Percentiles rank a stretch among this genome's conserved stretches.
Conservation (phyloP, 1,140 invertebrate genomes). For the Cydia pomonella region DNA sequence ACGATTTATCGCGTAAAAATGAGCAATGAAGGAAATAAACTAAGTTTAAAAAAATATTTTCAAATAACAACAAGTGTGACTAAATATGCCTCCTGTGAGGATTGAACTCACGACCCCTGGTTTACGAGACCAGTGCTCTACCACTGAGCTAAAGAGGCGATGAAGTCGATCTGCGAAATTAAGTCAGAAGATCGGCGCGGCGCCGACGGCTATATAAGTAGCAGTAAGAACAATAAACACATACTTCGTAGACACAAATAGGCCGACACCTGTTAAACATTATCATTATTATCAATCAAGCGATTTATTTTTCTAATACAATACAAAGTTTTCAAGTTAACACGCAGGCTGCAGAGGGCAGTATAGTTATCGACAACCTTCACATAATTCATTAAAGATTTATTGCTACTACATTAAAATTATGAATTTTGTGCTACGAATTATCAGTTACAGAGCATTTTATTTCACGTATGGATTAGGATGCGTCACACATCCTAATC, state of each 20-base stretch:
- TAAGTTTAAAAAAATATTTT: background rate
- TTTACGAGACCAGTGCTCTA: constrained; percentile 93
- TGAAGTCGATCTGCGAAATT: constrained; percentile 49
- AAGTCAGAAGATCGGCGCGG: background rate
- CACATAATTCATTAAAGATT: too few relatives aligned
- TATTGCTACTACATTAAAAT: too few relatives aligned
- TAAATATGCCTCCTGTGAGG: constrained; percentile 85
- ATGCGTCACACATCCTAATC: too few relatives aligned
- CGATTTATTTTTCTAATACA: background rate
- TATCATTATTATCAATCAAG: background rate
- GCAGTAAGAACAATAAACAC: background rate
- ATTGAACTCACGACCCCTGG: constrained; percentile 93
- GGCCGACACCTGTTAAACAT: background rate
- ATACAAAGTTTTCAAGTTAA: background rate
- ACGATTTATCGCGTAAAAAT: background rate
- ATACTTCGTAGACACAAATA: background rate
- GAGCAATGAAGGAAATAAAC: too few relatives aligned
- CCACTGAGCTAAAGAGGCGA: constrained; percentile 33
- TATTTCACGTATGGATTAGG: too few relatives aligned
- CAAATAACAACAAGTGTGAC: too few relatives aligned
- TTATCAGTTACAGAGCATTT: too few relatives aligned
- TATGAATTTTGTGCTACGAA: too few relatives aligned
- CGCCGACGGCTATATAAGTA: background rate
- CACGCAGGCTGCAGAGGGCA: background rate
- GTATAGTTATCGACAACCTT: too few relatives aligned